Evolutionary conservation across 2,797 vertebrate genomes (phyloP), one percentile per base, ranked within the genome.

Genomic region (Artibeus lituratus): DNA sequence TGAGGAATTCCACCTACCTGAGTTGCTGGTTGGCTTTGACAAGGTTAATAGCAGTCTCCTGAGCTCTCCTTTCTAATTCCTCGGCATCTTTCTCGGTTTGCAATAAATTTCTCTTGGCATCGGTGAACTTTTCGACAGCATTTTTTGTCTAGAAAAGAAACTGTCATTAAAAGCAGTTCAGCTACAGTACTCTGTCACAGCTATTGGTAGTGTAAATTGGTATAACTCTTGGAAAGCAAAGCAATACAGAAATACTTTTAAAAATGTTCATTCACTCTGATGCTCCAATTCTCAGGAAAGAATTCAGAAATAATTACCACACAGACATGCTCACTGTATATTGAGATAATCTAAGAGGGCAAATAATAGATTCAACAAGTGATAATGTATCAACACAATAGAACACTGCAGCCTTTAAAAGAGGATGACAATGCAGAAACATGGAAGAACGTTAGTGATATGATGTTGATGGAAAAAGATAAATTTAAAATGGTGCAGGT

Each of bases 1-100:
- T 11, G 3, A 83, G 59, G 24, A 4, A 70, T 32, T 16, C 26
- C n/a, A 35, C 11, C 21, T 98, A 99, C 99, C 99, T 98, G 91
- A 99, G 98, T 32, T 99, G 98, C 95, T 99, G 98, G 94, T 98
- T 98, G 18, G 98, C 98, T 93, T 98, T 98, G 88, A 98, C 98
- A 12, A 99, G 97, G 86, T 98, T 98, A 55, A 97, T n/a, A 51
- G 99, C 98, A 12, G 96, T 98, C 84, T 99, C 98, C 97, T 97
- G 98, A 91, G 98, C 98, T 96, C 98, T 98, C 73, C 69, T 94
- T 96, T 99, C 99, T 87, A 99, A 97, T 94, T 99, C 99, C 86
- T 99, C 97, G 37, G 99, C 98, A 55, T 99, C 99, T 22, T 97
- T 97, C 74, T 99, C 98, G 0, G 98, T 97, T 67, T 83, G 96